phyloP scores from a whole-genome alignment of 2,888 invertebrate genomes.

The Choreutis nemorana region DNA sequence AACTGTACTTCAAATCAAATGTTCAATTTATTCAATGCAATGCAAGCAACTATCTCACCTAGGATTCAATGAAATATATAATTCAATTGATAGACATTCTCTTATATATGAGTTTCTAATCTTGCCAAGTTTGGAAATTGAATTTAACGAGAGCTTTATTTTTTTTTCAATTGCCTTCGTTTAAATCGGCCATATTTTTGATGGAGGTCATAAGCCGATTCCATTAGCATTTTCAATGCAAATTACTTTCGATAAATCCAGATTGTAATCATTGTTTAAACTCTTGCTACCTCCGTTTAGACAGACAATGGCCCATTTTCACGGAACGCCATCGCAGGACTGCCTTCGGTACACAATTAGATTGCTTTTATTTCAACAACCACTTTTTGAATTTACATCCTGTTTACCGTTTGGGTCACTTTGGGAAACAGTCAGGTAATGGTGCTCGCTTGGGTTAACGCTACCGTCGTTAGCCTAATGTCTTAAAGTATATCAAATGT shows the following conservation, averaged over 20 bases:
- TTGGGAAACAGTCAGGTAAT: no score
- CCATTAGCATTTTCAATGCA: conserved; percentile 40
- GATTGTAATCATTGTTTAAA: conserved; percentile 49
- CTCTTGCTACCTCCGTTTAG: conserved; percentile 29
- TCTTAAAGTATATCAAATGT: no score
- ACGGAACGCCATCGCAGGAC: conserved; percentile 30
- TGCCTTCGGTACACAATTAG: conserved; percentile 37
- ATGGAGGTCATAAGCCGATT: conserved; percentile 27
- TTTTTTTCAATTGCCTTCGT: no score
- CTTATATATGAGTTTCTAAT: not conserved
- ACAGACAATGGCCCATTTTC: conserved; percentile 41
- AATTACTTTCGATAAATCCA: conserved; percentile 51
- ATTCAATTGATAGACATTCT: not conserved
- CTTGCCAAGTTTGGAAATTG: no score
- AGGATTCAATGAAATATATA: not conserved
- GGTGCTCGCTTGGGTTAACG: no score
- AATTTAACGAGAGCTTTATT: no score
- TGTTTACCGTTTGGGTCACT: conserved; percentile 33
- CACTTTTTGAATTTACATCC: conserved; percentile 37
- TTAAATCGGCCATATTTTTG: conserved; percentile 18
- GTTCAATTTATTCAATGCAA: no score
- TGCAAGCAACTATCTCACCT: no score
- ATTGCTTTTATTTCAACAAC: conserved; percentile 48
- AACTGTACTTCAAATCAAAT: no score
- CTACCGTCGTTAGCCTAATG: no score